Base-by-base conservation (phyloP, 1,140 invertebrate genomes). In the Littorina saxatilis region DNA sequence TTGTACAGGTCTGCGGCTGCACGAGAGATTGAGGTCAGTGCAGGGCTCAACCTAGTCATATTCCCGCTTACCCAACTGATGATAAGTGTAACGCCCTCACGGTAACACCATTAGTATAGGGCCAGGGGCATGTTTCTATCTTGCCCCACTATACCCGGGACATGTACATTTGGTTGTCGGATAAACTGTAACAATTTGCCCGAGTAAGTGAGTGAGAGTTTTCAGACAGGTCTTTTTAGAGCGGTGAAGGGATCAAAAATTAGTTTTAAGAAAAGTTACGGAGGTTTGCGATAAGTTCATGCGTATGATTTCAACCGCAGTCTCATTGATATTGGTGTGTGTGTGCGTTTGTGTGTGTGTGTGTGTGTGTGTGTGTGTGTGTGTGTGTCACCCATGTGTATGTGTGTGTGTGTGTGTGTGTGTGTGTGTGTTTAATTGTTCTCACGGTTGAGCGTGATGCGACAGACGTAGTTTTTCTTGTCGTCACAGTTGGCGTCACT, bases 401-500 rank as follows among this genome's bases (percentile, higher is more conserved):
- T n/a, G 32, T n/a, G n/a, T n/a, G n/a, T n/a, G n/a, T n/a, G n/a
- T n/a, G n/a, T n/a, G n/a, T n/a, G n/a, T n/a, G n/a, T n/a, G n/a
- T n/a, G n/a, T n/a, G n/a, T n/a, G n/a, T n/a, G n/a, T n/a, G n/a
- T n/a, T n/a, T n/a, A n/a, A n/a, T n/a, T n/a, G n/a, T n/a, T n/a
- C n/a, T n/a, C n/a, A n/a, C n/a, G n/a, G n/a, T n/a, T n/a, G n/a
- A 82, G 43, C 17, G 35, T 17, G 1, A 29, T 17, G n/a, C 76
- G 76, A 79, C 87, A 87, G 35, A 85, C 83, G 55, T 80, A 87
- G 27, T 80, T 83, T 0, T 81, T 68, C 43, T 70, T 23, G 47
- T 81, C 74, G 0, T 40, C 52, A 76, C 87, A 87, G 73, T 73
- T 79, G 15, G 79, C 58, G 75, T 87, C 87, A 52, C 82, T 86